These are phyloP conservation scores for Taurulus bubalis DNA, from an alignment of 2,113 vertebrate genomes.

Conservation along the genomic window DNA sequence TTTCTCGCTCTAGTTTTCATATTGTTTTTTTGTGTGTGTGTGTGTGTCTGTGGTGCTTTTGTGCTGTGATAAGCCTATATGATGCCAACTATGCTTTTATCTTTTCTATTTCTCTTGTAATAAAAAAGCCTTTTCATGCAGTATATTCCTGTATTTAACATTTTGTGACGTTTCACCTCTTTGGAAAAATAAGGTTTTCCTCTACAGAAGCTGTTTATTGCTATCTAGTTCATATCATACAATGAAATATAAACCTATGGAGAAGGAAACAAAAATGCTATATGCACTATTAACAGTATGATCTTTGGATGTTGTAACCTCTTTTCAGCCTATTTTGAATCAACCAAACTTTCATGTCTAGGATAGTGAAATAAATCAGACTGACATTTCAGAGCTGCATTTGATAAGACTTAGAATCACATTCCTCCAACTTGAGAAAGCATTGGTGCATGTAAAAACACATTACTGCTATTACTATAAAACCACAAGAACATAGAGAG, in stretches of 20 bases:
- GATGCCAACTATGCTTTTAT: slow-evolving; percentile 76
- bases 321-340: background rate
- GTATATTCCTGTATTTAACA: slow-evolving; percentile 18
- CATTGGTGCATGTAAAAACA: background rate
- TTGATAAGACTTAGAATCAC: background rate
- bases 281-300: background rate
- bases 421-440: background rate
- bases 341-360: background rate
- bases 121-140: slow-evolving; percentile 77
- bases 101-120: slow-evolving; percentile 81
- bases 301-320: background rate
- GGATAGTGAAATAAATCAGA: background rate
- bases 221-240: background rate
- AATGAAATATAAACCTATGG: background rate
- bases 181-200: background rate
- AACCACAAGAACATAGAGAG: background rate
- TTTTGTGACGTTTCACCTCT: slow-evolving; percentile 28
- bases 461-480: background rate
- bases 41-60: slow-evolving; percentile 76
- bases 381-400: background rate
- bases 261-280: background rate
- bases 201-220: background rate
- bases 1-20: slow-evolving; percentile 54
- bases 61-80: slow-evolving; percentile 75
- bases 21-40: slow-evolving; percentile 12